A percentile compares a stretch with the other conserved stretches of the same genome.
phyloP scores from a whole-genome alignment of 2,113 vertebrate genomes.

The Globicephala melas region DNA sequence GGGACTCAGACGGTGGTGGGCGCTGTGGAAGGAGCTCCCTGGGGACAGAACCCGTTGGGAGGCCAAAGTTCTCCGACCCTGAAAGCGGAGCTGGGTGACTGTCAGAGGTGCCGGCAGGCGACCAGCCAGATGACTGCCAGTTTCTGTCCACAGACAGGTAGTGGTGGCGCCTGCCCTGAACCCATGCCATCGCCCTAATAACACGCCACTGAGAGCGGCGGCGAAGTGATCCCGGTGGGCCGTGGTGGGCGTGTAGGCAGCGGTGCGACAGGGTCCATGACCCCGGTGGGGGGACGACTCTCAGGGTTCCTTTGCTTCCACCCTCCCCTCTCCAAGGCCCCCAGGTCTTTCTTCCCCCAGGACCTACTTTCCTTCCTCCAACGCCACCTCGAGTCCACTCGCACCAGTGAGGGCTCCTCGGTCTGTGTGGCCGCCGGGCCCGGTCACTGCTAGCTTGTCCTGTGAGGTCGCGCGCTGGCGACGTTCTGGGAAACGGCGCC shows the following conservation, averaged over 20 bases:
- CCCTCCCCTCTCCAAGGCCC: not conserved
- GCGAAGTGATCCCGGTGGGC: accelerated
- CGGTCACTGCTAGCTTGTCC: not conserved
- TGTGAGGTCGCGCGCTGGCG: not conserved
- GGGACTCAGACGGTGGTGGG: not conserved
- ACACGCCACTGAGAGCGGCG: not conserved
- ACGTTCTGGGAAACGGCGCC: not conserved
- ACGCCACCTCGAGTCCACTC: not conserved
- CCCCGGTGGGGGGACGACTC: not conserved
- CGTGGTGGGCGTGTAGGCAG: not conserved
- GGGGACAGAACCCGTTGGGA: not conserved
- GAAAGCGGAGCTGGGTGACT: not conserved
- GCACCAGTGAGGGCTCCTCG: not conserved
- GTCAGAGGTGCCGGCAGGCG: not conserved
- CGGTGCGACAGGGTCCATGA: not conserved
- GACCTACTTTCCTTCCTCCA: not conserved
- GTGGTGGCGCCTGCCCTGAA: not conserved
- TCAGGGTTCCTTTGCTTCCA: not conserved
- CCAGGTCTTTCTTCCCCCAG: not conserved
- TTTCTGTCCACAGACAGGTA: not conserved
- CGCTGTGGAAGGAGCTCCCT: not conserved
- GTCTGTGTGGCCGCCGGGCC: not conserved
- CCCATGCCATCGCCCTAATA: not conserved
- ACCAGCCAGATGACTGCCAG: not conserved
- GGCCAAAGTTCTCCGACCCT: not conserved